phyloP scores from a whole-genome alignment of 1,140 invertebrate species.

The Drosophila ohnishii region DNA sequence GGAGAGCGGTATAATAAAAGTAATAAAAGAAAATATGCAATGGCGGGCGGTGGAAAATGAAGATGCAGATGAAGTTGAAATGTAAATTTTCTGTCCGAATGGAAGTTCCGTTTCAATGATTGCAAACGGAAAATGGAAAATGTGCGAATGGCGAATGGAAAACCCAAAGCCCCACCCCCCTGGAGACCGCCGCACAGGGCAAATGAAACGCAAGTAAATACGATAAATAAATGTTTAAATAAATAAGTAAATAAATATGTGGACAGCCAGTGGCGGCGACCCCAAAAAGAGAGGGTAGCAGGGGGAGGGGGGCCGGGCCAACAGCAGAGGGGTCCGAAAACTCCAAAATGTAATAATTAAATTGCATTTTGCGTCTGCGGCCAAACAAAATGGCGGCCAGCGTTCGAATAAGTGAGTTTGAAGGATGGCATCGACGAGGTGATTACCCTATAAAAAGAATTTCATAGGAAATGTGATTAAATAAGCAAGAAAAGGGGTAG shows the following conservation, averaged over 20 bases:
- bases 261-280: conserved; percentile 21
- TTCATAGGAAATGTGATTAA: neutral
- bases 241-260: conserved; percentile 73
- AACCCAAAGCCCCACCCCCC: neutral
- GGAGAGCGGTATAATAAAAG: conserved; percentile 41
- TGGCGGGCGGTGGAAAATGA: conserved; percentile 23
- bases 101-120: conserved; percentile 49
- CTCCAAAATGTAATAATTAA: conserved; percentile 78
- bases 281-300: conserved; percentile 1
- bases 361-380: conserved; percentile 78
- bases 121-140: conserved; percentile 42
- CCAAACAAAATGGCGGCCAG: conserved; percentile 72
- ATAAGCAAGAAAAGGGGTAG: neutral
- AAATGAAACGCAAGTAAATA: conserved; percentile 56
- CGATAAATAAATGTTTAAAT: conserved; percentile 75
- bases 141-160: conserved; percentile 26
- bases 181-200: neutral
- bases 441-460: neutral
- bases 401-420: conserved; percentile 17
- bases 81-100: conserved; percentile 47
- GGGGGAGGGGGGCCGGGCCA: neutral
- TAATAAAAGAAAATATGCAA: conserved; percentile 60
- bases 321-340: conserved; percentile 30
- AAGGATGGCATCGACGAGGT: fast-evolving
- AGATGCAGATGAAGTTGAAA: conserved; percentile 59